Conservation (phyloP, 30 jellyfish, hydroid and myxozoan genomes). For the Euphysa ruthae region DNA sequence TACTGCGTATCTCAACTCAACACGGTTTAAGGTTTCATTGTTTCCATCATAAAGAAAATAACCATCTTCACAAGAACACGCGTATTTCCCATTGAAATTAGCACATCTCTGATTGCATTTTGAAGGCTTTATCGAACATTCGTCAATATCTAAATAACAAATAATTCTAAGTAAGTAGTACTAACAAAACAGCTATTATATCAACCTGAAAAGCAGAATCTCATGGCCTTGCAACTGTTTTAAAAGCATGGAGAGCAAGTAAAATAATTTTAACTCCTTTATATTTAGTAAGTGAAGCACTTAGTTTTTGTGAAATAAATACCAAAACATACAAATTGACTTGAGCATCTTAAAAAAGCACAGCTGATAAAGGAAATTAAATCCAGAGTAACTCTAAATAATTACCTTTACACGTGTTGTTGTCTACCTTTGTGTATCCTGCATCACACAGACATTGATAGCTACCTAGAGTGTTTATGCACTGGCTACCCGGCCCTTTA, state of each 20-base stretch:
- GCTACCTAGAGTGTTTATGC: conserved; percentile 27
- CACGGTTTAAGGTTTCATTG: conserved; percentile 4
- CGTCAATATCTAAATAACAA: conserved; percentile 48
- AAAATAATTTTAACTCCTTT: too few species aligned
- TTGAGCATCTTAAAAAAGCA: too few species aligned
- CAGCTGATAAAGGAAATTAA: too few species aligned
- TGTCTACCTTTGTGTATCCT: not conserved
- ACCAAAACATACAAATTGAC: too few species aligned
- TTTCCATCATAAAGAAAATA: conserved; percentile 47
- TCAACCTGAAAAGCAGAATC: too few species aligned
- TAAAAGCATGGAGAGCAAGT: too few species aligned
- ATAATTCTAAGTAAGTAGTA: too few species aligned
- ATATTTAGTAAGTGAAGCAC: too few species aligned
- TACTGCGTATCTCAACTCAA: conserved; percentile 26
- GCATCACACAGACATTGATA: conserved; percentile 18
- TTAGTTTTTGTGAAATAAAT: too few species aligned
- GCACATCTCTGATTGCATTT: conserved; percentile 65
- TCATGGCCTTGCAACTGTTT: too few species aligned
- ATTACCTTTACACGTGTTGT: conserved; percentile 15
- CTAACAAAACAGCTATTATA: too few species aligned
- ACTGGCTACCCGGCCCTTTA: conserved; percentile 23
- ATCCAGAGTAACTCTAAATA: too few species aligned
- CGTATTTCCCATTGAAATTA: conserved; percentile 53
- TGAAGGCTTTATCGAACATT: conserved; percentile 41
- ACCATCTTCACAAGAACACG: conserved; percentile 70